phyloP scores from a whole-genome alignment of 92 coral and sea anemone genomes.

The Muricea muricata region DNA sequence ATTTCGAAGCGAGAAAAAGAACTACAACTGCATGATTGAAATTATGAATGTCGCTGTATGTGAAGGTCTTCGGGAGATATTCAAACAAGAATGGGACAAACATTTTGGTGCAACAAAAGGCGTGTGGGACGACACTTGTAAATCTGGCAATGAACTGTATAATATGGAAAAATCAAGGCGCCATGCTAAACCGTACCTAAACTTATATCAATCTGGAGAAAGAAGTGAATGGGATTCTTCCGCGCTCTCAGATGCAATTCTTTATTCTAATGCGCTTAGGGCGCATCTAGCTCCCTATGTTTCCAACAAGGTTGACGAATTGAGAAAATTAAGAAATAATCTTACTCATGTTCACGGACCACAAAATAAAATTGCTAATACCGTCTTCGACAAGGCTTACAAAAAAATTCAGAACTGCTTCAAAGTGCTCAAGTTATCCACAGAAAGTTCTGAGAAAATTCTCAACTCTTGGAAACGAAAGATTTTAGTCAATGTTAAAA shows the following conservation, averaged over 20 bases:
- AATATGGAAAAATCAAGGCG: not conserved
- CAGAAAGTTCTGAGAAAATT: not conserved
- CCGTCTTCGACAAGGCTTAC: not conserved
- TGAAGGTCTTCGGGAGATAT: too few relatives aligned
- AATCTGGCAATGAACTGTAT: not conserved
- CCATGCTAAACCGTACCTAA: not conserved
- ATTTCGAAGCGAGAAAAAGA: too few relatives aligned
- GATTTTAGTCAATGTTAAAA: too few relatives aligned
- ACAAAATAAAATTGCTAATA: not conserved
- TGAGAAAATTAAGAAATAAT: not conserved
- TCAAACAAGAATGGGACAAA: too few relatives aligned
- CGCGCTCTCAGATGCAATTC: not conserved
- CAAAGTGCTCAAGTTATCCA: not conserved
- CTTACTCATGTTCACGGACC: not conserved
- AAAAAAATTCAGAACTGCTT: not conserved
- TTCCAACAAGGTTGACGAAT: not conserved
- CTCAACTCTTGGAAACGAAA: not conserved
- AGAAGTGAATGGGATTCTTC: not conserved
- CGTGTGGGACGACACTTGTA: slow-evolving; percentile 4
- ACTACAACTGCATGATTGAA: too few relatives aligned
- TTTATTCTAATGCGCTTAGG: not conserved
- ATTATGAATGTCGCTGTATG: too few relatives aligned
- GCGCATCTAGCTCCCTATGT: not conserved
- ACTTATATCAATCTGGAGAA: not conserved
- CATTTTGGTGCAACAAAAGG: not conserved